phyloP scores from a whole-genome alignment of 2,113 vertebrate species.

The Notarius quadriscutis region DNA sequence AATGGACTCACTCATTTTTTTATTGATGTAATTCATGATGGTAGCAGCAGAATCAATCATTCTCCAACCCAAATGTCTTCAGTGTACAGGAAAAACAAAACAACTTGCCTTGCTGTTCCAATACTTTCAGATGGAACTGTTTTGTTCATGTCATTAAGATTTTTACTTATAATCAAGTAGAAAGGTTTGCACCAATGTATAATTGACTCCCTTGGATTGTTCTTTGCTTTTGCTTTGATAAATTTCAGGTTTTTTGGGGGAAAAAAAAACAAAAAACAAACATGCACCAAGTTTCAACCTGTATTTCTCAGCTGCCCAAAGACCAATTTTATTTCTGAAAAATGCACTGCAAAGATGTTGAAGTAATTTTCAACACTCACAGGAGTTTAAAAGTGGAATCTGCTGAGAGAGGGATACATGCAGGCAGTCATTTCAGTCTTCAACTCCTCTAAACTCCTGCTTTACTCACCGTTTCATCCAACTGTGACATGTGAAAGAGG shows the following conservation, averaged over 20 bases:
- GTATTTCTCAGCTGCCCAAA: not conserved
- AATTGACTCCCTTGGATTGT: not conserved
- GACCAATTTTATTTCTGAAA: not conserved
- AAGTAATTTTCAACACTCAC: not conserved
- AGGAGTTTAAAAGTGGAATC: not conserved
- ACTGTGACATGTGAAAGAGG: not conserved
- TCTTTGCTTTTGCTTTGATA: not conserved
- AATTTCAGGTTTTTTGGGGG: not conserved
- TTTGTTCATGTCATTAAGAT: too few species aligned
- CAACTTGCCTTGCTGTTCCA: too few species aligned
- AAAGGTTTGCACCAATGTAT: not conserved
- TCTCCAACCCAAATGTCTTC: too few species aligned
- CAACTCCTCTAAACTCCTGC: not conserved
- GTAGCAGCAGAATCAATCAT: too few species aligned
- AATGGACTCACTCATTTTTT: too few species aligned
- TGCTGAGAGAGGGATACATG: not conserved
- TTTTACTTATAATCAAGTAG: too few species aligned
- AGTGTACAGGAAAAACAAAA: too few species aligned
- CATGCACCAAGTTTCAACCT: not conserved
- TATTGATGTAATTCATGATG: too few species aligned
- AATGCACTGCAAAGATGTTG: not conserved
- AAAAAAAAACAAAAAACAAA: too few species aligned
- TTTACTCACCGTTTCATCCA: not conserved
- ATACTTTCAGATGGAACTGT: too few species aligned
- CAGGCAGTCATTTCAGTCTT: not conserved